Evolutionary conservation across 2,113 vertebrate genomes (phyloP), one percentile per base, ranked within the genome.

Genomic region (Phoxinus phoxinus): DNA sequence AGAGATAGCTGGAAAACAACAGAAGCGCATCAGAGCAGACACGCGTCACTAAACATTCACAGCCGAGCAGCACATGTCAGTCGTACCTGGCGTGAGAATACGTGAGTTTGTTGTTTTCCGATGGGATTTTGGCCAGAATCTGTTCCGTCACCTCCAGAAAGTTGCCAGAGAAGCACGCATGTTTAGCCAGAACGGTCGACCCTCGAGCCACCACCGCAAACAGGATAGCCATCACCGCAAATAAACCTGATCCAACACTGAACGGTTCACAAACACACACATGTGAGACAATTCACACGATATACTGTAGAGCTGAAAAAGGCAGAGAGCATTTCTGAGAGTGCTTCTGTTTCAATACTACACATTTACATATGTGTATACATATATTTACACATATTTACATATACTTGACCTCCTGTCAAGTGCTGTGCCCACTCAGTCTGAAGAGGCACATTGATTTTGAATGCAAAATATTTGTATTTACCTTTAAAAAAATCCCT

Each of bases 91-190:
- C 96, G 63, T 99, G 98, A 11, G 98, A 99, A 87, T 99, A 99
- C 17, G 98, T 99, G 84, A 99, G 91, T 48, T 99, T 99, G 95
- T 98, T 99, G 91, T 99, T 99, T 91, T 99, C 98, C 0, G 98
- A 98, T 0, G 98, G 97, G 85, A 98, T 98, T 90, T 98, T 99
- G 2, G 97, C 96, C 90, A 99, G 94, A 89, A 99, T 97, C 93
- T 99, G 98, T 88, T 99, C 97, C 0, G 97, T 98, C 90, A 99
- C 98, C 91, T 99, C 98, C 92, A 99, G 94, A 91, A 99, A 99
- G 94, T 99, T 99, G 8, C 98, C 98, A 3, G 96, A 96, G 56
- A 97, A 99, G 96, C 96, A 98, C 25, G 98, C 97, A 53, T 99
- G 96, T 77, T 99, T 99, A 90, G 98, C 98, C 82, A 99, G 95